Evolutionary conservation across 2,113 vertebrate species (phyloP).

Genomic region (Brienomyrus longianalis): DNA sequence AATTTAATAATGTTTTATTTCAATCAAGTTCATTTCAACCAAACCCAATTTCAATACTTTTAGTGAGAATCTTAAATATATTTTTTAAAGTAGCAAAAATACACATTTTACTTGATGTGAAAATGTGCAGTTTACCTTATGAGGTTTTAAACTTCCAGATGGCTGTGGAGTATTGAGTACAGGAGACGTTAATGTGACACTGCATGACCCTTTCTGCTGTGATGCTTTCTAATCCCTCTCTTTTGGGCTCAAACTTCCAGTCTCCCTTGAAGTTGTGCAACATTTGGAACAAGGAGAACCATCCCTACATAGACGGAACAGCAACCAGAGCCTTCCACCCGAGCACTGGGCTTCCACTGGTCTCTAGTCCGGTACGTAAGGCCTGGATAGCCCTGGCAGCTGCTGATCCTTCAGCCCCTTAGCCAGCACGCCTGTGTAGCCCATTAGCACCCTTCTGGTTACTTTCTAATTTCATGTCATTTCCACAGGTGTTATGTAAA

Average conservation of each 20-base stretch:
- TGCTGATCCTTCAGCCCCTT: neutral
- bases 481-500: neutral
- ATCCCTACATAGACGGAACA: conserved; percentile 79
- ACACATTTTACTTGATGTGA: neutral
- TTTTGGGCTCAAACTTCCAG: conserved; percentile 56
- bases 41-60: neutral
- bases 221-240: conserved; percentile 21
- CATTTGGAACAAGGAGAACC: conserved; percentile 78
- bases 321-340: conserved; percentile 93
- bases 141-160: neutral
- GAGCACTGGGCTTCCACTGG: conserved; percentile 88
- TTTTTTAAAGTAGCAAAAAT: neutral
- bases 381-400: neutral
- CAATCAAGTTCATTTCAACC: neutral
- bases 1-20: neutral
- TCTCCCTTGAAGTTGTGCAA: conserved; percentile 70
- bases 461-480: neutral
- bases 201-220: neutral
- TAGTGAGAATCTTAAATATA: neutral
- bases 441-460: neutral
- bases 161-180: neutral
- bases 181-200: neutral
- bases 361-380: conserved; percentile 87
- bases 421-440: neutral
- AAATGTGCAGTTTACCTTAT: neutral